Conservation (phyloP, 1,140 invertebrate species). For the Cherax quadricarinatus region DNA sequence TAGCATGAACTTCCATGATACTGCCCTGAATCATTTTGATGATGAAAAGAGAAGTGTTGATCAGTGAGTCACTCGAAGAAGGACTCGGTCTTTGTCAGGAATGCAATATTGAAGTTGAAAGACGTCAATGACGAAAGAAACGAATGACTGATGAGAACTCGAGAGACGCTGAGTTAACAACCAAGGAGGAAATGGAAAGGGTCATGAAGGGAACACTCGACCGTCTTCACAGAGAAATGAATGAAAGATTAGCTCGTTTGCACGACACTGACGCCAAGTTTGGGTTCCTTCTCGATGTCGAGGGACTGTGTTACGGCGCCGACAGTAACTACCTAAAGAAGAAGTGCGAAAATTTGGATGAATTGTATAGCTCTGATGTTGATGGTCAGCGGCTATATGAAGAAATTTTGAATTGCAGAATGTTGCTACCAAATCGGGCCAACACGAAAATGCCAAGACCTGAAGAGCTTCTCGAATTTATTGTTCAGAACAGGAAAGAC, state of each 20-base stretch:
- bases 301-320: conserved; percentile 11
- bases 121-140: conserved; percentile 8
- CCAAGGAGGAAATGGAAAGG: conserved; percentile 23
- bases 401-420: conserved; percentile 4
- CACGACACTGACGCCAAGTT: conserved; percentile 17
- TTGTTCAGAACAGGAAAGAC: no score
- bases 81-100: neutral
- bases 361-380: no score
- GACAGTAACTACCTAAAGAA: neutral
- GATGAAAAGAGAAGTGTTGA: conserved; percentile 20
- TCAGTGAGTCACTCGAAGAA: conserved; percentile 8
- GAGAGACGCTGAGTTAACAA: conserved; percentile 8
- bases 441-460: no score
- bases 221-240: conserved; percentile 21
- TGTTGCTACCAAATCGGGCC: conserved; percentile 22
- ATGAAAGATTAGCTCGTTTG: conserved; percentile 10
- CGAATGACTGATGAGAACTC: neutral
- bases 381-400: conserved; percentile 20
- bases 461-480: conserved; percentile 32
- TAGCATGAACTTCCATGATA: conserved; percentile 20
- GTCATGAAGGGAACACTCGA: conserved; percentile 6
- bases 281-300: conserved; percentile 5
- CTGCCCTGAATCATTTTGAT: conserved; percentile 7
- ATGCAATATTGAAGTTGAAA: conserved; percentile 3
- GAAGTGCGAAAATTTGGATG: no score